Base-by-base conservation (phyloP, 2,113 vertebrate species). In the Xiphophorus hellerii region DNA sequence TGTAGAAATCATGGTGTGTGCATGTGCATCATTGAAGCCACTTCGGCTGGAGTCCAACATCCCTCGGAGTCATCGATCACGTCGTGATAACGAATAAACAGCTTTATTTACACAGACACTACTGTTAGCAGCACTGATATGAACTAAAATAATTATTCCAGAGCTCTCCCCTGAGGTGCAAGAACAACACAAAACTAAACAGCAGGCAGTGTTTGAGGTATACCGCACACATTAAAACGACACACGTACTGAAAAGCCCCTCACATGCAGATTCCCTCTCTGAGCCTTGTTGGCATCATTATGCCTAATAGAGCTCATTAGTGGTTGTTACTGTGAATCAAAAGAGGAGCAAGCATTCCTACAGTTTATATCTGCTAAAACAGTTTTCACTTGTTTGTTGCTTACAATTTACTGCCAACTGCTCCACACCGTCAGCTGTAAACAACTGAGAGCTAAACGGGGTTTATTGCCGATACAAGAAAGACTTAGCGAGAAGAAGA, bases 21-120 rank as follows among this genome's bases (percentile, higher is more conserved):
- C 58, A 48, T 1, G 48, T 68, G 85, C 68, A 80, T 73, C 54
- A 80, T 84, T 80, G 42, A 80, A 77, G 64, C 66, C 77, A 76
- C 71, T 84, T 71, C 66, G 66, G 28, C 69, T 80, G 74, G 61
- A 3, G 4, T 84, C 31, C 67, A 54, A 51, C 17, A 69, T 54
- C 60, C 44, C 79, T 73, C 15, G 65, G 88, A 85, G 77, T 89
- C 82, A 83, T 85, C 73, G 85, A 58, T 65, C 29, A 60, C 39
- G 82, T 80, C 39, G 70, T 62, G 66, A 33, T 71, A 69, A 83
- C 84, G 84, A 86, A 90, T 89, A 88, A 84, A 85, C 61, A 85
- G 29, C 66, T 81, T 84, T 84, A 87, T 87, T 85, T 86, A 86
- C 58, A 80, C 73, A 77, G 63, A 83, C 71, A 80, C 80, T 83